These are phyloP conservation scores for Procambarus virginalis DNA, from an alignment of 1,140 invertebrate genomes.

Conservation along the genomic window DNA sequence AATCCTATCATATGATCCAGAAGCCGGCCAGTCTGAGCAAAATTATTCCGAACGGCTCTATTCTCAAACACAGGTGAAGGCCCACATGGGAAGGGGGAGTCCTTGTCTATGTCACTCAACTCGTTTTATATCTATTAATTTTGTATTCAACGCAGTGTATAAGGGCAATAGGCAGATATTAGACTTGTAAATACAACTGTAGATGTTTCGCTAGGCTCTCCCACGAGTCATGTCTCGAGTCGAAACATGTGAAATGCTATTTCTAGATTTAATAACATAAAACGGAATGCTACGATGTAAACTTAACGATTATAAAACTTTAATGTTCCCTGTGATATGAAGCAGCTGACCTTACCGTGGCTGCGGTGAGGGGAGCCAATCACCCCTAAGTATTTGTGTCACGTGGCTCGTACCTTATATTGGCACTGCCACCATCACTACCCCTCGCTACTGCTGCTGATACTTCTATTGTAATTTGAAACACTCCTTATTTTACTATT, in stretches of 20 bases:
- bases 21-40: no score
- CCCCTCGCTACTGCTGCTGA: no score
- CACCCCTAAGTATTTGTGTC: conserved; percentile 18
- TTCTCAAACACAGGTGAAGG: no score
- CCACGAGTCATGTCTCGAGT: conserved; percentile 36
- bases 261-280: conserved; percentile 28
- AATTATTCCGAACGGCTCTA: no score
- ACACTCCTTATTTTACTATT: neutral
- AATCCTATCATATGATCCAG: no score
- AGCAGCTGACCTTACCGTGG: conserved; percentile 42
- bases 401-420: neutral
- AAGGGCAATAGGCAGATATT: conserved; percentile 66
- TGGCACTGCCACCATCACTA: no score
- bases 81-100: no score
- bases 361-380: conserved; percentile 11
- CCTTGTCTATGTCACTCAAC: no score
- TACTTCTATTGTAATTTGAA: no score
- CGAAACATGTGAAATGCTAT: conserved; percentile 54
- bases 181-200: conserved; percentile 54
- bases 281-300: conserved; percentile 44
- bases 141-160: conserved; percentile 61
- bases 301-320: conserved; percentile 3
- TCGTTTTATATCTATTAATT: neutral
- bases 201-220: conserved; percentile 54
- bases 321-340: conserved; percentile 65